Percentiles rank a stretch among this genome's conserved stretches.
These are phyloP conservation scores for Burhinus oedicnemus DNA, from an alignment of 2,113 vertebrate species.

Conservation along the genomic window DNA sequence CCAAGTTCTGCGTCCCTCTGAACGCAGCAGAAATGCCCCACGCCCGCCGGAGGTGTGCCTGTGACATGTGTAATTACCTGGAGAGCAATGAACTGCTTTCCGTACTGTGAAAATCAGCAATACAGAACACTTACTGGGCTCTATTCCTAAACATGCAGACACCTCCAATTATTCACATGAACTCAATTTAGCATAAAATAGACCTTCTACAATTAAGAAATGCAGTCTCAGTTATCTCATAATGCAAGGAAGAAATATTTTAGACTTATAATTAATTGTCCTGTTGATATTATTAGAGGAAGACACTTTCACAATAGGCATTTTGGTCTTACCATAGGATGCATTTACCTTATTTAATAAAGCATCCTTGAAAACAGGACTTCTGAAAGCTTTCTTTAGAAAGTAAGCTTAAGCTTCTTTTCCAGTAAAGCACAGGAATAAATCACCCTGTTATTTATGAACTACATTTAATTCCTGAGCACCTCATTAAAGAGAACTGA, in stretches of 20 bases:
- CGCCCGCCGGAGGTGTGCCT: neutral
- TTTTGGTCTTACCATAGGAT: neutral
- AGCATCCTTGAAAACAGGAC: neutral
- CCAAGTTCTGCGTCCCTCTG: neutral
- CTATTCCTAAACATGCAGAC: neutral
- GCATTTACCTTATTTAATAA: slow-evolving; percentile 4
- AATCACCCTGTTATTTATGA: slow-evolving; percentile 61
- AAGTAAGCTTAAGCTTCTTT: slow-evolving; percentile 31
- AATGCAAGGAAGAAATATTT: slow-evolving; percentile 4
- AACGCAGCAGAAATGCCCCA: neutral
- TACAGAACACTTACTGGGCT: neutral
- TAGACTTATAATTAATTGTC: slow-evolving; percentile 7
- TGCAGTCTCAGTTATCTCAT: neutral
- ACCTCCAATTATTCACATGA: slow-evolving; percentile 1
- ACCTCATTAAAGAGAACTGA: slow-evolving; percentile 55
- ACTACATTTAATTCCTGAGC: slow-evolving; percentile 55
- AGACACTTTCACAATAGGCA: neutral
- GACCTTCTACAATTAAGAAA: neutral
- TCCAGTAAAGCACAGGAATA: slow-evolving; percentile 26
- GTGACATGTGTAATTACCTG: neutral
- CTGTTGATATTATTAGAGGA: neutral
- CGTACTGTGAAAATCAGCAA: neutral
- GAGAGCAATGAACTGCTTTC: neutral
- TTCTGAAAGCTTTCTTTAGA: slow-evolving; percentile 23
- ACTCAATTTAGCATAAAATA: neutral